Conservation (phyloP, 1,140 invertebrate genomes). For the Zaprionus capensis region DNA sequence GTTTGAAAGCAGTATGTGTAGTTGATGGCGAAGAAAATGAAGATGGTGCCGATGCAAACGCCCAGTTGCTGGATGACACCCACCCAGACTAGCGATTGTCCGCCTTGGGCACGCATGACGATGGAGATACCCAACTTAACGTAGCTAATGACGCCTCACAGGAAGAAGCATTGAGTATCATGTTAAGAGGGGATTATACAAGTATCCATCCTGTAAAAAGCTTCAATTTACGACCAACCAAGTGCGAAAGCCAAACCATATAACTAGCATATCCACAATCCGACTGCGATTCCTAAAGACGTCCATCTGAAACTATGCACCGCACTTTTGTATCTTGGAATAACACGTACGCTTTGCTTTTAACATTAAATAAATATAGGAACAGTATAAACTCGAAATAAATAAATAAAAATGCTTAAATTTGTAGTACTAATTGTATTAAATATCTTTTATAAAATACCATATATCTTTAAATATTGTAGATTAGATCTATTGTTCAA, state of each 20-base stretch:
- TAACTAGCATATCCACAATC: constrained; percentile 89
- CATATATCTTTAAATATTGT: no score
- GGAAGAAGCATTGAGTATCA: constrained; percentile 1
- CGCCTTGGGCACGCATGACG: constrained; percentile 87
- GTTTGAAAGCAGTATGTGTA: constrained; percentile 87
- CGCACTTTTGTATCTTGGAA: no score
- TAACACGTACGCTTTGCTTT: no score
- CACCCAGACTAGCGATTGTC: constrained; percentile 83
- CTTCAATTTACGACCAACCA: constrained; percentile 96
- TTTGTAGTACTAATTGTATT: no score
- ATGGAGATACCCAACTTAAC: constrained; percentile 92
- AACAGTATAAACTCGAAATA: no score
- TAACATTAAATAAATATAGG: no score
- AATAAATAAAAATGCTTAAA: no score
- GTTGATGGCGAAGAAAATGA: constrained; percentile 91
- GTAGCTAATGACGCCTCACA: constrained; percentile 90
- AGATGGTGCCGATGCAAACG: constrained; percentile 90
- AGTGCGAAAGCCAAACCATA: constrained; percentile 93
- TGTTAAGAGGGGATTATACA: no score
- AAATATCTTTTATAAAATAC: no score
- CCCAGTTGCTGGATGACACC: constrained; percentile 92
- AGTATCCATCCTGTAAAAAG: constrained; percentile 86
- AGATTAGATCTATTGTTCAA: no score
- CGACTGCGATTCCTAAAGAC: constrained; percentile 84
- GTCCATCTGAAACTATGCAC: background rate